Evolutionary conservation across 2,797 vertebrate species (phyloP).

Genomic region (Poecilia gillii): DNA sequence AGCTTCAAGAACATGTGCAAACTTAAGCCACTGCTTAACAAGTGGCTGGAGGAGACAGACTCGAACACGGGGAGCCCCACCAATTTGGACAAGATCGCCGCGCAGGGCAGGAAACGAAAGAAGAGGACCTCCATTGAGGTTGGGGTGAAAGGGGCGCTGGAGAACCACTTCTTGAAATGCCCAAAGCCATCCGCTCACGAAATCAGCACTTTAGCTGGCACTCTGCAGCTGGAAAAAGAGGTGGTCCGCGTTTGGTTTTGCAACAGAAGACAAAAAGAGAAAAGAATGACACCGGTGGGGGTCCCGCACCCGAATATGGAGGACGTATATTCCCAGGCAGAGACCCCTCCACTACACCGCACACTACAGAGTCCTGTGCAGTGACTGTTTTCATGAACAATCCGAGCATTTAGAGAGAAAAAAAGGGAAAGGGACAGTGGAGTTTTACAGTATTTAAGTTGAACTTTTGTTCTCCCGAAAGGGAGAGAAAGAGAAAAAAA

Average conservation of each 20-base stretch:
- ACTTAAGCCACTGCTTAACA: conserved; percentile 96
- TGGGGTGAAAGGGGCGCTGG: conserved; percentile 97
- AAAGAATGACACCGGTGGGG: conserved; percentile 97
- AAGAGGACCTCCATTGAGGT: conserved; percentile 99
- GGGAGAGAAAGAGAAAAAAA: conserved; percentile 24
- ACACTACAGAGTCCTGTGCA: conserved; percentile 94
- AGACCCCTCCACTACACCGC: conserved; percentile 92
- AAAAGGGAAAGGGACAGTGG: conserved; percentile 77
- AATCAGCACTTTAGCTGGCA: conserved; percentile 95
- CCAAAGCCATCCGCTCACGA: conserved; percentile 99
- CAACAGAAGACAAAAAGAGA: conserved; percentile 99
- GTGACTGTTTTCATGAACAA: conserved; percentile 89
- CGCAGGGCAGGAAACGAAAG: conserved; percentile 98
- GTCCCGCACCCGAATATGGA: conserved; percentile 96
- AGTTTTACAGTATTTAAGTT: conserved; percentile 87
- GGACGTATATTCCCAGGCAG: conserved; percentile 97
- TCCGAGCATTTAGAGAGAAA: conserved; percentile 68
- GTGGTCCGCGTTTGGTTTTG: conserved; percentile 99
- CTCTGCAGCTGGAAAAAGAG: conserved; percentile 98
- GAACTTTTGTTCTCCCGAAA: conserved; percentile 76
- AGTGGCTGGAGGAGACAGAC: conserved; percentile 99
- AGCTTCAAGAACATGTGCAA: conserved; percentile 99
- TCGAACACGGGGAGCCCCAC: conserved; percentile 97
- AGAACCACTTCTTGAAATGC: conserved; percentile 99
- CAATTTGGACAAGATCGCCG: conserved; percentile 98